A percentile compares a stretch with the other conserved stretches of the same genome.
phyloP scores from a whole-genome alignment of 2,113 vertebrate species.

The Salminus brasiliensis region DNA sequence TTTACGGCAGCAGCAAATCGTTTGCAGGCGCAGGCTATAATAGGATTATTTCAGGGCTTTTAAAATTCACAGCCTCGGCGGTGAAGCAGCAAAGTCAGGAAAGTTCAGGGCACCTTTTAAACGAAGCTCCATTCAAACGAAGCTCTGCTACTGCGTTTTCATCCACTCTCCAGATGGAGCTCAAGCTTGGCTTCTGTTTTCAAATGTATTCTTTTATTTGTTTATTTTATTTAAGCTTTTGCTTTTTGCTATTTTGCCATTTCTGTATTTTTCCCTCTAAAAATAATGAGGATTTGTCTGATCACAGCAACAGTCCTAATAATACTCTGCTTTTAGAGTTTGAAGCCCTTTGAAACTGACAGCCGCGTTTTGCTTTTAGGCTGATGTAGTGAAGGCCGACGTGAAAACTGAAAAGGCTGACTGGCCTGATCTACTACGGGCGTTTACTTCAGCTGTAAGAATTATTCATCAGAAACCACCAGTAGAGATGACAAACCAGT shows the following conservation, averaged over 20 bases:
- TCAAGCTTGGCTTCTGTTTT: no score
- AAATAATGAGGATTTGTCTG: not conserved
- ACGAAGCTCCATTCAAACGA: not conserved
- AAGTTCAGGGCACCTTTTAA: not conserved
- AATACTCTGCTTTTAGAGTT: not conserved
- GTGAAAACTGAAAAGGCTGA: no score
- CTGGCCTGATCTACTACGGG: no score
- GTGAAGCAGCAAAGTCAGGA: not conserved
- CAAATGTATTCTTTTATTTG: not conserved
- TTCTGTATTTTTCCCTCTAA: not conserved
- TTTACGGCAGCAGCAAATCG: not conserved
- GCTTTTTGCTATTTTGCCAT: slow-evolving; percentile 9
- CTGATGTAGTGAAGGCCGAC: no score
- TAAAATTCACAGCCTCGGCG: not conserved
- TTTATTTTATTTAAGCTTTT: not conserved
- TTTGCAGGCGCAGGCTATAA: not conserved
- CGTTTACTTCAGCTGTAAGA: no score
- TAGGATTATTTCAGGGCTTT: slow-evolving; percentile 19
- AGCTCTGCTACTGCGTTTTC: not conserved
- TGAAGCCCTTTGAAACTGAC: not conserved
- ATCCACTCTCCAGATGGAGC: not conserved
- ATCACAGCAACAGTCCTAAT: not conserved
- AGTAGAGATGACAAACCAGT: no score
- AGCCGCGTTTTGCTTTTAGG: not conserved
- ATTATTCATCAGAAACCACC: no score